phyloP scores from a whole-genome alignment of 1,140 invertebrate genomes.

The Nymphalis io region DNA sequence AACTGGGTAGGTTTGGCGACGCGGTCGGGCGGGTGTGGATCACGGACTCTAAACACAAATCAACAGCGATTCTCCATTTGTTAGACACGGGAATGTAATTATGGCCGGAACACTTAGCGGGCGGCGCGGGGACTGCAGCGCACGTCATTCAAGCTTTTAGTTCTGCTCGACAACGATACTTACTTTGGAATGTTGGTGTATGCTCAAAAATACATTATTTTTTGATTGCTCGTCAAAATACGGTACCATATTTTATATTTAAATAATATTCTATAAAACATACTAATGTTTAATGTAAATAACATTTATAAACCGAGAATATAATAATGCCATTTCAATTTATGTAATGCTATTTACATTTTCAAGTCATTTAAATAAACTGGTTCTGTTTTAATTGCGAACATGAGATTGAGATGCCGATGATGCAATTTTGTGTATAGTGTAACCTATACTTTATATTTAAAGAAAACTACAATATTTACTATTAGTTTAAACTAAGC shows the following conservation, averaged over 20 bases:
- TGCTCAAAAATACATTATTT: slow-evolving; percentile 22
- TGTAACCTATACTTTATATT: slow-evolving; percentile 19
- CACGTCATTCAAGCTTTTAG: slow-evolving; percentile 76
- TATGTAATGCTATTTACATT: slow-evolving; percentile 34
- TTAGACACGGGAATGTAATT: slow-evolving; percentile 81
- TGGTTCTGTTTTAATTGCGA: slow-evolving; percentile 33
- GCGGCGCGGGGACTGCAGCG: slow-evolving; percentile 52
- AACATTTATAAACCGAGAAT: neutral
- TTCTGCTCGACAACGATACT: slow-evolving; percentile 68
- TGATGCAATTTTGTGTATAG: slow-evolving; percentile 28
- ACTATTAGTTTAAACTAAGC: neutral
- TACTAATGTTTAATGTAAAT: neutral
- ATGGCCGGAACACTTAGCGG: slow-evolving; percentile 76
- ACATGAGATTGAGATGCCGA: slow-evolving; percentile 21
- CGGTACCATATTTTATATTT: neutral
- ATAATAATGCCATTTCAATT: neutral
- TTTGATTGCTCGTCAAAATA: slow-evolving; percentile 7
- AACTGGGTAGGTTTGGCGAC: slow-evolving; percentile 31
- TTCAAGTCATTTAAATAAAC: slow-evolving; percentile 29
- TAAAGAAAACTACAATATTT: slow-evolving; percentile 27
- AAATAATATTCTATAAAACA: neutral
- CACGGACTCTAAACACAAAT: slow-evolving; percentile 77
- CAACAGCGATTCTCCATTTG: slow-evolving; percentile 81
- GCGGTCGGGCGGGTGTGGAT: slow-evolving; percentile 48
- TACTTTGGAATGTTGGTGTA: slow-evolving; percentile 58